Conservation (phyloP, 2,797 vertebrate genomes). For the Hozukius guyotensis region DNA sequence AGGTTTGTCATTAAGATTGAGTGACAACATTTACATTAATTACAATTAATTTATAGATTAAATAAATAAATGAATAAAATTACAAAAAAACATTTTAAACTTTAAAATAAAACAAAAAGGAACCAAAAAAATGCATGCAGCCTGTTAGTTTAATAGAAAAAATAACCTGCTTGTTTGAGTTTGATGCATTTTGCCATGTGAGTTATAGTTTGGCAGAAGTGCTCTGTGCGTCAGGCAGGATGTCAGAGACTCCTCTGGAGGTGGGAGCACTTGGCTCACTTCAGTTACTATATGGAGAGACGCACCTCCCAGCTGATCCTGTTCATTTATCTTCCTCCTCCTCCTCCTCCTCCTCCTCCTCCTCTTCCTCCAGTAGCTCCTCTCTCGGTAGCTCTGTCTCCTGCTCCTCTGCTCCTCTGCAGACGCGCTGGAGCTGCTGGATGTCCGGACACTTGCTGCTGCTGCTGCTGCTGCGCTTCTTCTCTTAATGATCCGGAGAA, state of each 20-base stretch:
- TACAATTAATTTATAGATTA: neutral
- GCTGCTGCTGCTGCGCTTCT: constrained; percentile 36
- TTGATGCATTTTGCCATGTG: neutral
- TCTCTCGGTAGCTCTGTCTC: constrained; percentile 30
- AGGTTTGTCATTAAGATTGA: neutral
- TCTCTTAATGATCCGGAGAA: constrained; percentile 48
- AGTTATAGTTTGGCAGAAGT: constrained; percentile 40
- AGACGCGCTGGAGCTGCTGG: constrained; percentile 51
- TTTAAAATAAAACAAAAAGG: neutral
- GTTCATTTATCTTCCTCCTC: constrained; percentile 30
- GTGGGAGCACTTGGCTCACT: constrained; percentile 46
- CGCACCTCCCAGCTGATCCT: constrained; percentile 65
- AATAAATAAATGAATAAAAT: neutral
- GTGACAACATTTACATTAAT: neutral
- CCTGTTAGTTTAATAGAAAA: too few relatives aligned
- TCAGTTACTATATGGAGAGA: constrained; percentile 53
- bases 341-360: neutral
- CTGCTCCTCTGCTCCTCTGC: constrained; percentile 35
- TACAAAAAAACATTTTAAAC: neutral
- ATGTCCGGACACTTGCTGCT: constrained; percentile 68
- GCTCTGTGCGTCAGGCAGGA: constrained; percentile 45
- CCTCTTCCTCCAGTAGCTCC: neutral
- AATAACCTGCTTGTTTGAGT: neutral
- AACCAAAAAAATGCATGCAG: accelerated
- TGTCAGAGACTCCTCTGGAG: constrained; percentile 42